Percentiles rank a stretch among this genome's conserved stretches.
Evolutionary conservation across 2,888 invertebrate species (phyloP).

Genomic region (Brachyptera risi): DNA sequence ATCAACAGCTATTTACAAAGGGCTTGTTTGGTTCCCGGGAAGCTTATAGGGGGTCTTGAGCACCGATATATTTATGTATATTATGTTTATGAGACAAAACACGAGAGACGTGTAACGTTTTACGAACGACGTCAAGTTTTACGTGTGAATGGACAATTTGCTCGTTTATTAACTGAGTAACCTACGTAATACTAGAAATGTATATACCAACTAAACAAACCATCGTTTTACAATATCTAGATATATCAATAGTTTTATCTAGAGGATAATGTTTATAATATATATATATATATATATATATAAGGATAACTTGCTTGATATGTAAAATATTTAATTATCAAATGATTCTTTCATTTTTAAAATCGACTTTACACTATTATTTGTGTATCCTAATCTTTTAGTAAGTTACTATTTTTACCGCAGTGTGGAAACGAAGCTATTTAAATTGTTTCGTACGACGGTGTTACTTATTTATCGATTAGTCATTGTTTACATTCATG

Average conservation of each 20-base stretch:
- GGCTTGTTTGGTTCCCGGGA: background rate
- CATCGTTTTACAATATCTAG: no score
- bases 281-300: background rate
- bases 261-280: background rate
- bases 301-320: conserved; percentile 19
- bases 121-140: no score
- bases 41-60: conserved; percentile 20
- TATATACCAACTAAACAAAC: no score
- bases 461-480: no score
- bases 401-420: no score
- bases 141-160: no score
- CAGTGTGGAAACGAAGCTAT: no score
- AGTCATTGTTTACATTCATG: no score
- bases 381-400: background rate
- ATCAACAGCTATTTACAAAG: conserved; percentile 35
- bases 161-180: no score
- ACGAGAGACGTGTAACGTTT: background rate
- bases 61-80: conserved; percentile 18
- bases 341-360: no score
- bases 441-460: no score
- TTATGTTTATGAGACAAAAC: background rate
- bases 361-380: no score
- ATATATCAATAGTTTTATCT: background rate
- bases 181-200: background rate
- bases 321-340: conserved; percentile 22